Evolutionary conservation across 2,797 vertebrate genomes (phyloP).

Genomic region (Sandelia bainsii): DNA sequence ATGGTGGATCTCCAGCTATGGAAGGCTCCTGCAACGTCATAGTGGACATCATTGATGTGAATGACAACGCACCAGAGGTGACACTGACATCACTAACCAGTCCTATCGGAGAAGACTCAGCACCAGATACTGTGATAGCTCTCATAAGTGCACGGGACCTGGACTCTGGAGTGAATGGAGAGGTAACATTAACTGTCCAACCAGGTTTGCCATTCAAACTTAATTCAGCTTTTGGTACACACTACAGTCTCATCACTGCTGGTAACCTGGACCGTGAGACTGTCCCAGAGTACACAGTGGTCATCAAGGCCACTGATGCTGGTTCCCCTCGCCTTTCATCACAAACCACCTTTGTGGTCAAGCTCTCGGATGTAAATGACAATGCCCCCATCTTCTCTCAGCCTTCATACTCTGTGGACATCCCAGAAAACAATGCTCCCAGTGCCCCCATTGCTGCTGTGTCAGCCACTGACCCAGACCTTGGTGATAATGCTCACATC

Average conservation of each 20-base stretch:
- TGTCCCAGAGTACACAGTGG: constrained; percentile 87
- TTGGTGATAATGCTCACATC: constrained; percentile 89
- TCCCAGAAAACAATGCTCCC: constrained; percentile 91
- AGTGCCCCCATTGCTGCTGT: constrained; percentile 90
- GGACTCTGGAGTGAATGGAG: constrained; percentile 91
- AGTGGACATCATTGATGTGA: constrained; percentile 90
- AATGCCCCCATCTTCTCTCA: constrained; percentile 92
- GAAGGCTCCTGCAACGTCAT: constrained; percentile 94
- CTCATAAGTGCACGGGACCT: constrained; percentile 90
- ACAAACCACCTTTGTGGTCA: constrained; percentile 87
- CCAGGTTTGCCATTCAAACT: constrained; percentile 89
- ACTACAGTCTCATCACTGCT: constrained; percentile 90
- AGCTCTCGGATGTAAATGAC: constrained; percentile 95
- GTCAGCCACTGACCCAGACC: constrained; percentile 90
- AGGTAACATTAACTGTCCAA: constrained; percentile 87
- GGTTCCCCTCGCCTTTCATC: constrained; percentile 90
- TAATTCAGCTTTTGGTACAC: constrained; percentile 88
- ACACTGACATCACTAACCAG: constrained; percentile 89
- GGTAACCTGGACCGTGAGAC: constrained; percentile 90
- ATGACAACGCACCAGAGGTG: constrained; percentile 94
- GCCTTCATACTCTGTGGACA: constrained; percentile 90
- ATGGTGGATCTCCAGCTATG: constrained; percentile 92
- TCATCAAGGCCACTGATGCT: constrained; percentile 88
- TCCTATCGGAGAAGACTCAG: constrained; percentile 89
- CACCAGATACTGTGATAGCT: constrained; percentile 89